A percentile compares a stretch with the other conserved stretches of the same genome.
phyloP scores from a whole-genome alignment of 2,113 vertebrate genomes.

The Struthidea cinerea region DNA sequence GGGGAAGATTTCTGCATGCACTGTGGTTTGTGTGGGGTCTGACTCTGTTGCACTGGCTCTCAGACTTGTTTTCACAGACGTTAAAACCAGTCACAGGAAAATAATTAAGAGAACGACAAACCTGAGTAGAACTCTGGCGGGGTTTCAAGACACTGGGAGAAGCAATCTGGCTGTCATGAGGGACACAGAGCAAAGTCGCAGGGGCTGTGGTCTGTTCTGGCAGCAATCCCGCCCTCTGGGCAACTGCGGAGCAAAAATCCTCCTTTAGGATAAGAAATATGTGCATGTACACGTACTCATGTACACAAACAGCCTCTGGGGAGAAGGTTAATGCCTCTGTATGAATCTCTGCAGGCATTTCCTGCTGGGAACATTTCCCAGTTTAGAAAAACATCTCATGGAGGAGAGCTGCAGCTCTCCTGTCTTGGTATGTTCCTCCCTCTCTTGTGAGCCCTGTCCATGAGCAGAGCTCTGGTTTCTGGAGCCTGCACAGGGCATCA shows the following conservation, averaged over 20 bases:
- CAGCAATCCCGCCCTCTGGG: background rate
- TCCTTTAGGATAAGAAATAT: background rate
- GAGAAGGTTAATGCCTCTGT: background rate
- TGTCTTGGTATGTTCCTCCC: background rate
- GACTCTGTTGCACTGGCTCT: background rate
- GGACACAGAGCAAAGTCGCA: background rate
- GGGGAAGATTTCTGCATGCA: fast-evolving
- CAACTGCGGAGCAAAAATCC: background rate
- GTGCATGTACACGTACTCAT: background rate
- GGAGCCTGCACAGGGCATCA: background rate
- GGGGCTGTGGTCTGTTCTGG: background rate
- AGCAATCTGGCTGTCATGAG: background rate
- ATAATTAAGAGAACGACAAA: background rate
- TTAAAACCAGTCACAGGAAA: background rate
- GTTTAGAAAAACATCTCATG: background rate
- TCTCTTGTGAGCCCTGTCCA: background rate
- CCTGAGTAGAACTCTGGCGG: background rate
- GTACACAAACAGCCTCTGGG: background rate
- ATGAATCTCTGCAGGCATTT: conserved; percentile 15
- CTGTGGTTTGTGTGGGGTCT: background rate
- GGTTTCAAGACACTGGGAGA: background rate
- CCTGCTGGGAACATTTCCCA: background rate
- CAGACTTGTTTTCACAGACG: background rate
- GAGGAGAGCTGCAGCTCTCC: background rate
- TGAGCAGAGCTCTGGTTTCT: background rate